Base-by-base conservation (phyloP, 2,888 invertebrate genomes). In the Cremastinae sp. region DNA sequence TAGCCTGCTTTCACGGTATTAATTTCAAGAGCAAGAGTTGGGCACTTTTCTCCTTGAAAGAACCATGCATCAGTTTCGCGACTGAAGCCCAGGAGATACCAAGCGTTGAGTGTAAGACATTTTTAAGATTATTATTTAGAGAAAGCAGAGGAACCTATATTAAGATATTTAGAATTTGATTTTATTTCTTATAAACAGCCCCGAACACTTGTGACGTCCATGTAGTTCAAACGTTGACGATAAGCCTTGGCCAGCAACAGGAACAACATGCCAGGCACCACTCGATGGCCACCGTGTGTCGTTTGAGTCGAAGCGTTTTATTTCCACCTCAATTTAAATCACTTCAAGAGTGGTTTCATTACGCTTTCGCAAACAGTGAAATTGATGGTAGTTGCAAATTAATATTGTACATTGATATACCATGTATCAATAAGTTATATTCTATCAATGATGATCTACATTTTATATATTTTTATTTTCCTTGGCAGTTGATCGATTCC, bases 1-100 rank as follows among this genome's bases (percentile, higher is more conserved):
- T 98, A 79, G 98, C 98, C 2, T 98, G 98, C 90, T 98, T 98
- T 92, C 98, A 98, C 90, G 98, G 98, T 39, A 96, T 97, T 87
- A 98, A 98, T 90, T 97, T 98, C 90, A 97, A 97, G 83, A 91
- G 97, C 69, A 98, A 98, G 90, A 96, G 96, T 0, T 98, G 98
- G 98, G 98, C 98, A 4, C 90, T 98, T 79, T 98, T 98, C 90
- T 97, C 97, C 82, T 91, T 98, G 79, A 95, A 96, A 87, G 97
- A 98, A 84, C 98, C 98, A 0, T 95, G 95, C 85, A 97, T 98
- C 80, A 96, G 95, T 85, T 98, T 98, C 90, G 95, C 96, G 12
- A 97, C 97, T 0, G 97, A 98, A 89, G 97, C 98, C 0, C 97
- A 97, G 89, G 96, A 97, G 88, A 93, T 95, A 61, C 93, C 94